Percentiles rank a stretch among this genome's conserved stretches.
These are phyloP conservation scores for Turnix velox DNA, from an alignment of 2,113 vertebrate species.

Conservation along the genomic window DNA sequence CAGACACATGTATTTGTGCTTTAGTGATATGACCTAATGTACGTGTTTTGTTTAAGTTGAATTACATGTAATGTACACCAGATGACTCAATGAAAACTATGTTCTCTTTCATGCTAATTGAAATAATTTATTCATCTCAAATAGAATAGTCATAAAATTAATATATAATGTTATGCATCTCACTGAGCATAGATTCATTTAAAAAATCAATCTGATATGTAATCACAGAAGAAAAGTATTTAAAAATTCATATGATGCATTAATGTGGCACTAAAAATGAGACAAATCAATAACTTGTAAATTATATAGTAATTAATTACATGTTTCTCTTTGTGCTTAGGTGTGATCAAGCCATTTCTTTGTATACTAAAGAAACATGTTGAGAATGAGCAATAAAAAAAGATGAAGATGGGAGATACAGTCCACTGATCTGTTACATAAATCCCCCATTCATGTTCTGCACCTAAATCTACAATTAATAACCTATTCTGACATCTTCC, in stretches of 20 bases:
- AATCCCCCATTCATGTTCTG: background rate
- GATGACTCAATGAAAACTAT: background rate
- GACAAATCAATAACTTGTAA: slow-evolving; percentile 5
- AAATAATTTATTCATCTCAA: background rate
- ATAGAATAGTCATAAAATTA: background rate
- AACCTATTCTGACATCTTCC: background rate
- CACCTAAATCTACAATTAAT: slow-evolving; percentile 8
- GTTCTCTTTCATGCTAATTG: background rate
- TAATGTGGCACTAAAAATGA: background rate
- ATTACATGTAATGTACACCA: background rate
- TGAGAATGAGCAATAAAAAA: background rate
- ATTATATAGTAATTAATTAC: slow-evolving; percentile 37
- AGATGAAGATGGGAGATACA: background rate
- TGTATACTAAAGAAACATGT: background rate
- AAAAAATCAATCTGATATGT: background rate
- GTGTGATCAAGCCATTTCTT: background rate
- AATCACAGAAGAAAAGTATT: slow-evolving; percentile 12
- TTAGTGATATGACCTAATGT: background rate
- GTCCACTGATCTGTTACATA: background rate
- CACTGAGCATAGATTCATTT: background rate
- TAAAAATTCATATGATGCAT: slow-evolving; percentile 5
- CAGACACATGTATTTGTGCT: background rate
- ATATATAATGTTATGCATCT: background rate
- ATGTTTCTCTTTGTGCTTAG: background rate
- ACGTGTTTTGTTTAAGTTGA: background rate